Evolutionary conservation across 1,140 invertebrate species (phyloP).

Genomic region (Drosophila paulistorum): DNA sequence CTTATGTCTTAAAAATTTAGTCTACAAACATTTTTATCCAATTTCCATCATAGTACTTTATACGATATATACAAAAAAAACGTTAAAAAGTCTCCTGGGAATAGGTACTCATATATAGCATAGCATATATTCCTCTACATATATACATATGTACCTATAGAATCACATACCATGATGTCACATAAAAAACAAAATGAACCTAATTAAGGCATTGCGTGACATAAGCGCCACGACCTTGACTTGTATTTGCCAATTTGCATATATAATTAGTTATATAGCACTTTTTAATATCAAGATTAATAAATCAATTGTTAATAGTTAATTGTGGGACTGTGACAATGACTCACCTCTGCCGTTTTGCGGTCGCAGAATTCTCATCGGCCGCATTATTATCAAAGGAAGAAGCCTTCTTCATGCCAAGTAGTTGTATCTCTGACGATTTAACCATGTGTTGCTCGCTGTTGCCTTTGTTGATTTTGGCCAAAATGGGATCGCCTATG

Average conservation of each 20-base stretch:
- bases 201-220: conserved; percentile 48
- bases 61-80: no score
- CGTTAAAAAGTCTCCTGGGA: no score
- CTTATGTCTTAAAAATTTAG: no score
- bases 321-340: conserved; percentile 20
- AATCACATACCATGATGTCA: not conserved
- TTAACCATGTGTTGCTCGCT: conserved; percentile 1
- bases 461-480: conserved; percentile 3
- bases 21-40: no score
- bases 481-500: conserved; percentile 49
- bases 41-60: no score
- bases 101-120: no score
- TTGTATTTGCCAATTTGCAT: conserved; percentile 18
- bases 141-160: no score
- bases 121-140: no score
- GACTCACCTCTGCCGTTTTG: conserved; percentile 46
- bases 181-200: not conserved
- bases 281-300: conserved; percentile 2
- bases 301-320: not conserved
- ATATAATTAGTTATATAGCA: conserved; percentile 25
- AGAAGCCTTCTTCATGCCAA: conserved; percentile 30
- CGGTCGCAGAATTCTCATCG: conserved; percentile 42
- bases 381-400: conserved; percentile 23
- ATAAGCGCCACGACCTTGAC: conserved; percentile 62
- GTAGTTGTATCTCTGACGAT: not conserved